Conservation (phyloP, 2,888 invertebrate species). For the Aleiodes testaceus region DNA sequence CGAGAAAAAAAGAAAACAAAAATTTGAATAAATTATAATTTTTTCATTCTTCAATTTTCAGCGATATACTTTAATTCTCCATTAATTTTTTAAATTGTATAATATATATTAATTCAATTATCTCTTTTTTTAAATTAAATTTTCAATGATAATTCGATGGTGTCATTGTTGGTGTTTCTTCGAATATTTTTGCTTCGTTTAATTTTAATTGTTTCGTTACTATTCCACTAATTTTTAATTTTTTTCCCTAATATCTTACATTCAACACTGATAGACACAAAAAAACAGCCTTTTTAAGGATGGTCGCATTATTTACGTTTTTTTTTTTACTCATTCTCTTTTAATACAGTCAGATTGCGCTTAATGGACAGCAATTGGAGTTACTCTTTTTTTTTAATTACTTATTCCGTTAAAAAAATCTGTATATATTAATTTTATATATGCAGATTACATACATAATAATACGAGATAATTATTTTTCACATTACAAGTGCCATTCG, state of each 20-base stretch:
- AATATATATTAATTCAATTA: conserved; percentile 29
- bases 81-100: conserved; percentile 13
- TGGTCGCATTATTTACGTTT: conserved; percentile 20
- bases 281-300: conserved; percentile 33
- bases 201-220: conserved; percentile 1
- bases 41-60: conserved; percentile 15
- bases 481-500: conserved; percentile 15
- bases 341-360: conserved; percentile 6
- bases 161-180: conserved; percentile 40
- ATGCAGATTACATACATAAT: conserved; percentile 27
- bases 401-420: not conserved
- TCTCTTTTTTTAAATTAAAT: not conserved
- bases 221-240: conserved; percentile 9
- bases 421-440: conserved; percentile 19
- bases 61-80: not conserved
- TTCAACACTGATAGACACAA: conserved; percentile 62
- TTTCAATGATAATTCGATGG: conserved; percentile 33
- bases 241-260: conserved; percentile 59
- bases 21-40: conserved; percentile 34
- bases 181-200: not conserved
- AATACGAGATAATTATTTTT: conserved; percentile 27
- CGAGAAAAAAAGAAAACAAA: conserved; percentile 12
- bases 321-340: conserved; percentile 2
- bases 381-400: not conserved
- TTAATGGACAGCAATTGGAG: conserved; percentile 22